Percentiles rank a stretch among this genome's conserved stretches.
Conservation (phyloP, 2,888 invertebrate genomes). For the Diaphora mendica region DNA sequence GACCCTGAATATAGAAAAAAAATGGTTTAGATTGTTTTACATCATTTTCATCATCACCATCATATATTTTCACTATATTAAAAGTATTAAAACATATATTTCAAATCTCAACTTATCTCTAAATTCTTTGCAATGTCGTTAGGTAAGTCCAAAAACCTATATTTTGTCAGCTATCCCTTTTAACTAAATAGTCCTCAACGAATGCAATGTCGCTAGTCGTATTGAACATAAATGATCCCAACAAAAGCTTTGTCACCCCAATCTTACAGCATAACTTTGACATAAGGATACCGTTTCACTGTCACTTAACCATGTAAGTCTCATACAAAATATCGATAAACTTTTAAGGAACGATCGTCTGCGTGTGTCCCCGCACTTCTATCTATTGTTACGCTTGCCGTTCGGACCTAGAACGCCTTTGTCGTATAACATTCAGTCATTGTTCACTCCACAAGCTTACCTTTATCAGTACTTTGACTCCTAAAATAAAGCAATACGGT, state of each 20-base stretch:
- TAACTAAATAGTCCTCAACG: background rate
- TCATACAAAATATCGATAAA: constrained; percentile 23
- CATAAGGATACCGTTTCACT: background rate
- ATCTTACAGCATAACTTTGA: background rate
- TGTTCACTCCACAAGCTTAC: constrained; percentile 40
- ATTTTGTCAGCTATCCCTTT: background rate
- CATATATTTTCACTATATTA: background rate
- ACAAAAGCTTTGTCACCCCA: background rate
- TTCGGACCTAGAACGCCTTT: constrained; percentile 52
- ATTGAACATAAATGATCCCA: background rate
- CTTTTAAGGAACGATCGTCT: constrained; percentile 28
- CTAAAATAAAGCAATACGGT: constrained; percentile 33
- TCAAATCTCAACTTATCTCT: background rate
- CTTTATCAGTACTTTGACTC: constrained; percentile 19
- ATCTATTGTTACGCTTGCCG: constrained; percentile 48
- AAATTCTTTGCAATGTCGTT: background rate
- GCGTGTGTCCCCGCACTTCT: constrained; percentile 41
- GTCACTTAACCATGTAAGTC: background rate
- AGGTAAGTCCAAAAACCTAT: background rate
- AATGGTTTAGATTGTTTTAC: background rate
- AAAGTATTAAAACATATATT: background rate
- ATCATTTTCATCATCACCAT: background rate
- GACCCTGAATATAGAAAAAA: background rate
- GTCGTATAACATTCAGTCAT: constrained; percentile 53
- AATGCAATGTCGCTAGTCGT: background rate